Conservation (phyloP, 23 tunicate species). For the Trididemnum nubilum region DNA sequence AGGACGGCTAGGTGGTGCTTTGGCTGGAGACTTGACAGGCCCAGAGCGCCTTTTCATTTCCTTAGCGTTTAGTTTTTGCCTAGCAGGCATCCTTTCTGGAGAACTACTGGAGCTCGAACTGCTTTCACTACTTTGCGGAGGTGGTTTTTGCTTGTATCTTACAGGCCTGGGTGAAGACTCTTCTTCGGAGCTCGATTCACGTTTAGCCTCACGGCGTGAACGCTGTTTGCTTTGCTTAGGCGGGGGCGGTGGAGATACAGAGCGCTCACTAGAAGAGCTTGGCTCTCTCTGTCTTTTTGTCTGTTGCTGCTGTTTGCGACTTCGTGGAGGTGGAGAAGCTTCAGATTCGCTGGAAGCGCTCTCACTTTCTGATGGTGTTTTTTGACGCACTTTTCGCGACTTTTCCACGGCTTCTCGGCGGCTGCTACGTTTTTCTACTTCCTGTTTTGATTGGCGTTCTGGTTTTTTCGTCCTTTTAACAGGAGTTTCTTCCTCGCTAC, state of each 20-base stretch:
- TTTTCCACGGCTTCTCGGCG: background rate
- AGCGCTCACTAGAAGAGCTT: conserved; percentile 9
- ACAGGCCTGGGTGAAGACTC: conserved; percentile 1
- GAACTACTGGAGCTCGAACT: background rate
- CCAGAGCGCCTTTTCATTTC: background rate
- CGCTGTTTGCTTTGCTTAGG: background rate
- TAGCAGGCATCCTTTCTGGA: background rate
- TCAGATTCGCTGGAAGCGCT: background rate
- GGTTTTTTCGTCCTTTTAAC: background rate
- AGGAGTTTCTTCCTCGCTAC: conserved; percentile 8
- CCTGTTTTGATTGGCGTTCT: background rate
- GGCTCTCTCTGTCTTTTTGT: background rate
- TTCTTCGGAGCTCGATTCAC: background rate
- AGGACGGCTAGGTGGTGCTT: background rate
- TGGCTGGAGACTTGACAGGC: background rate
- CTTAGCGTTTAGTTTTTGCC: background rate
- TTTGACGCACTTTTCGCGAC: background rate
- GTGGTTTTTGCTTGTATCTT: background rate
- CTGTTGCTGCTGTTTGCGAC: background rate
- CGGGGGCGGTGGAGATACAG: conserved; percentile 4
- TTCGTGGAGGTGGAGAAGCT: background rate
- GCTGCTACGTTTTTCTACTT: conserved; percentile 6
- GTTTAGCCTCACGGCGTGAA: background rate
- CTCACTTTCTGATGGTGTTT: conserved; percentile 2
- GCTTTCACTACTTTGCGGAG: background rate